Base-by-base conservation (phyloP, 2,113 vertebrate genomes). In the Pteropus alecto region DNA sequence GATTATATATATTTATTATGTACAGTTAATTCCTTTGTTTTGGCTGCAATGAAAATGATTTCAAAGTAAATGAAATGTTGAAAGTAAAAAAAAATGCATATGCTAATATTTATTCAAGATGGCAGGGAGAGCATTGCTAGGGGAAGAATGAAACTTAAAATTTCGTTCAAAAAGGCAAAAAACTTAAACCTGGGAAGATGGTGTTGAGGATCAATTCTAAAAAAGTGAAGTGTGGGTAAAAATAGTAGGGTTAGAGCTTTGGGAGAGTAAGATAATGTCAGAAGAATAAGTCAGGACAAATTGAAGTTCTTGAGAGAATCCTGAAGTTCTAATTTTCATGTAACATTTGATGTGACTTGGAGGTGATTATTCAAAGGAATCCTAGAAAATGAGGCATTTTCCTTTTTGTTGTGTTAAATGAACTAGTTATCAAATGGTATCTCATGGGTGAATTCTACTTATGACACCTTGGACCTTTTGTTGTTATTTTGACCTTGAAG, bases 1-100 rank as follows among this genome's bases (percentile, higher is more conserved):
- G 98, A 99, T 98, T 98, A 98, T 98, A 98, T 98, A 98, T 96
- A 96, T 98, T 98, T 99, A 99, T 99, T 99, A 97, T 99, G 98
- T 99, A 99, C 98, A 99, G 99, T 99, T 97, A 99, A 99, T 99
- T 99, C 98, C 92, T 97, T 95, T 98, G 98, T 98, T 99, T 99
- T 99, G 99, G 99, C 98, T 99, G 98, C 99, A 99, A 99, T 99
- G 99, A 99, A 98, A 96, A 89, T 21, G 0, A 97, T 94, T 96
- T 98, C 98, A 16, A 90, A 98, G 98, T 95, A 96, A 77, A 95
- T 96, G 86, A 73, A 95, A 96, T 96, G 97, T 97, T 94, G 97
- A 98, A 97, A 98, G 92, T 97, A 98, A 71, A 68, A 61, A 58
- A 63, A 81, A 19, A 63, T 48, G 38, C 33, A 30, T 56, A 83